These are phyloP conservation scores for Forbesichthys agassizii DNA, from an alignment of 2,113 vertebrate species.

Conservation along the genomic window DNA sequence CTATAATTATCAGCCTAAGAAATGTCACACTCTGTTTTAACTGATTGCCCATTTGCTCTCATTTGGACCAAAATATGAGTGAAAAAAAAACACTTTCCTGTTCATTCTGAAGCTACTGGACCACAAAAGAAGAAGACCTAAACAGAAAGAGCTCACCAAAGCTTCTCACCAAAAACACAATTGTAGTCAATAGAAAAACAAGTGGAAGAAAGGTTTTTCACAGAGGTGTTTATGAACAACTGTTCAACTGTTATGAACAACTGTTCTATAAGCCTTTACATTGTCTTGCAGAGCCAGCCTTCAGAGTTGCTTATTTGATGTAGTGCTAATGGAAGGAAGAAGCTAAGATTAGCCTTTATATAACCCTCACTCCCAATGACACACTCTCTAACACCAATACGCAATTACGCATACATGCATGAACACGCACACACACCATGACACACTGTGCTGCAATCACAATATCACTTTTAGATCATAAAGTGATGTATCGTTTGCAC, in stretches of 20 bases:
- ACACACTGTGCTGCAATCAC: background rate
- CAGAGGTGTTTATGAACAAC: too few species aligned
- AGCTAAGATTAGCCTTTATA: too few species aligned
- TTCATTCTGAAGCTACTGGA: slow-evolving; percentile 10
- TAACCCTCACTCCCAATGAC: background rate
- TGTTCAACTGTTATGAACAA: too few species aligned
- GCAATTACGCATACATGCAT: too few species aligned
- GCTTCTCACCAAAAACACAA: too few species aligned
- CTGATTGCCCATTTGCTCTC: slow-evolving; percentile 4
- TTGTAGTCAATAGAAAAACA: background rate
- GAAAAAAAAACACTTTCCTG: slow-evolving; percentile 5
- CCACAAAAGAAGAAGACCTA: background rate
- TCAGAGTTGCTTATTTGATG: too few species aligned
- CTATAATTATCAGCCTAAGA: slow-evolving; percentile 33
- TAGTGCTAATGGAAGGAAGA: too few species aligned
- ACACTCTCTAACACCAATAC: background rate
- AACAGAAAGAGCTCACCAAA: background rate
- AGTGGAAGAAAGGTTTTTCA: background rate
- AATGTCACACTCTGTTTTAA: slow-evolving; percentile 17
- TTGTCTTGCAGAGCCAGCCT: too few species aligned
- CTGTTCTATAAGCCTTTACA: too few species aligned
- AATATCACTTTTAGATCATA: too few species aligned
- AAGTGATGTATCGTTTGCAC: too few species aligned
- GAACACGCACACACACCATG: background rate
- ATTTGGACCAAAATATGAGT: slow-evolving; percentile 3